These are phyloP conservation scores for Eunapius fragilis DNA, from an alignment of 37 sponge, comb jelly and placozoan species.

Conservation along the genomic window DNA sequence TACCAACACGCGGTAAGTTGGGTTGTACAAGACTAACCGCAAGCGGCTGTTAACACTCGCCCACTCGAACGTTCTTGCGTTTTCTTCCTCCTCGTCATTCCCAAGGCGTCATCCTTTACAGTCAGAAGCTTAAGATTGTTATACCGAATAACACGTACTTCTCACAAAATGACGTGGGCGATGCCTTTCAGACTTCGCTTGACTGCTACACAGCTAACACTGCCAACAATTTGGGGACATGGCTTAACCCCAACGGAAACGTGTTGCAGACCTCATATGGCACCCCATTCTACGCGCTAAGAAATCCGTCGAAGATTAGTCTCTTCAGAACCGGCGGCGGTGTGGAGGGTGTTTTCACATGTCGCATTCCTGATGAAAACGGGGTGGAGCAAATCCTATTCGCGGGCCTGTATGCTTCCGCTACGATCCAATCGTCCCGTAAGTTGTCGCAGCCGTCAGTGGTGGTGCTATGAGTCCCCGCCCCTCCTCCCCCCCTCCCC, in stretches of 20 bases:
- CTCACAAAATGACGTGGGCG: neutral
- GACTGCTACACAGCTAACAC: neutral
- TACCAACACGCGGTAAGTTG: neutral
- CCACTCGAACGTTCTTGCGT: too few species aligned
- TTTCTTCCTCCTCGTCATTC: neutral
- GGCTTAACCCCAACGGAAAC: neutral
- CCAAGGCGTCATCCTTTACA: neutral
- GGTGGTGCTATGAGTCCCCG: neutral
- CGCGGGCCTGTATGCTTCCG: conserved; percentile 26
- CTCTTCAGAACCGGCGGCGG: neutral
- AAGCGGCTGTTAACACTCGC: neutral
- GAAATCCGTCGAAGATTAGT: neutral
- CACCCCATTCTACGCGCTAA: neutral
- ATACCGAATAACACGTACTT: neutral
- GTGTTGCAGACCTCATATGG: neutral
- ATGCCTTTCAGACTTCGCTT: neutral
- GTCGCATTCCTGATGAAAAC: conserved; percentile 26
- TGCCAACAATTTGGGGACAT: neutral
- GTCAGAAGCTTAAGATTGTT: neutral
- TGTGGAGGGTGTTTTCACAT: conserved; percentile 41
- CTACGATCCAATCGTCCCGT: conserved; percentile 6
- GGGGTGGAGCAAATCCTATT: conserved; percentile 5
- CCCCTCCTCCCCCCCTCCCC: neutral
- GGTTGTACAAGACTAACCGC: neutral
- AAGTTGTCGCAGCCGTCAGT: too few species aligned